Evolutionary conservation across 2,797 vertebrate genomes (phyloP).

Genomic region (Cichlasoma orientale): DNA sequence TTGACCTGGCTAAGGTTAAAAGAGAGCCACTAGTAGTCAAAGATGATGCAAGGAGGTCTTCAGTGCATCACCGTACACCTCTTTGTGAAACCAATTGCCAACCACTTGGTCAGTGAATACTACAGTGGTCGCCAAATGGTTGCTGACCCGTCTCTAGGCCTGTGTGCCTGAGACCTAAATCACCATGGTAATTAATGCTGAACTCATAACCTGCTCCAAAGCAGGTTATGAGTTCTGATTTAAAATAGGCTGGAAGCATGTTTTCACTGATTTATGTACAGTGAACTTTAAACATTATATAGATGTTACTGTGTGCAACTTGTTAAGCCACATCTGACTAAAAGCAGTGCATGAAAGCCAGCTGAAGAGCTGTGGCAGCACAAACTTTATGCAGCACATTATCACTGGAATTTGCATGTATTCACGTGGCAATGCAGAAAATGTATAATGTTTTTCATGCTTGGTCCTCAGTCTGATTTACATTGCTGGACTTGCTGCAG

Average conservation of each 20-base stretch:
- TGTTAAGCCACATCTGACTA: background rate
- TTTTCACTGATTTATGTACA: background rate
- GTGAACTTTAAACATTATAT: background rate
- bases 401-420: background rate
- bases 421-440: background rate
- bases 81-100: background rate
- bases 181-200: background rate
- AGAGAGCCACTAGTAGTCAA: no score
- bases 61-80: no score
- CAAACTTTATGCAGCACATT: background rate
- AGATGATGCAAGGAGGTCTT: no score
- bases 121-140: background rate
- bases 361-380: background rate
- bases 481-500: background rate
- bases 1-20: background rate
- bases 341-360: background rate
- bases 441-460: background rate
- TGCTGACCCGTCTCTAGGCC: background rate
- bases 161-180: background rate
- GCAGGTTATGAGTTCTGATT: background rate
- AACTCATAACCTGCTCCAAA: background rate
- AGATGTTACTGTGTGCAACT: background rate
- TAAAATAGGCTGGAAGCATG: background rate
- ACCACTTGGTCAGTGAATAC: background rate
- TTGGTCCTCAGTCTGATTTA: background rate